phyloP scores from a whole-genome alignment of 2,888 invertebrate genomes.

The Cyaniris semiargus region DNA sequence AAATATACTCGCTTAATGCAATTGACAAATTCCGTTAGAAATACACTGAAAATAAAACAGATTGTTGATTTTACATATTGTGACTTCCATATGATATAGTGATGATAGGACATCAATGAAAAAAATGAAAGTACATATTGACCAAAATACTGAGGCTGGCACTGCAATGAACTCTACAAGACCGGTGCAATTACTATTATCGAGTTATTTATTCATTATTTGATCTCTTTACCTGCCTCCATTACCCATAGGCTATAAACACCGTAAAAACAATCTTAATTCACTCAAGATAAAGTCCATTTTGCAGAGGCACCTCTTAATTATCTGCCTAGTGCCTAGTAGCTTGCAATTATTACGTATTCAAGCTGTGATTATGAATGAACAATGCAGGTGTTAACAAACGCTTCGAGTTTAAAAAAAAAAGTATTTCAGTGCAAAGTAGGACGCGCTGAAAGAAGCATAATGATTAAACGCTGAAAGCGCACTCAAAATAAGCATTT shows the following conservation, averaged over 20 bases:
- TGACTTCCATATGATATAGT: not conserved
- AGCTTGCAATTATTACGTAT: constrained; percentile 22
- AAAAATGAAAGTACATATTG: not conserved
- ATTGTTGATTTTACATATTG: not conserved
- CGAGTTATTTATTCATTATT: constrained; percentile 27
- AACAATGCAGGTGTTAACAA: constrained; percentile 27
- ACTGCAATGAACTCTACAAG: constrained; percentile 17
- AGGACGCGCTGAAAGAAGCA: constrained; percentile 21
- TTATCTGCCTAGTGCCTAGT: not conserved
- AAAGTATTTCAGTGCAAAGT: constrained; percentile 12
- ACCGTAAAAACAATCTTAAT: not conserved
- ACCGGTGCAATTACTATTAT: not conserved
- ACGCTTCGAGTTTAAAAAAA: not conserved
- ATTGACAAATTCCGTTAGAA: not conserved
- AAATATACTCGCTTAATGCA: too few species aligned
- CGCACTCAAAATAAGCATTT: not conserved
- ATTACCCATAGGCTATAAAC: not conserved
- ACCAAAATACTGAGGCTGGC: not conserved
- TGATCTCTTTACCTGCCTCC: constrained; percentile 8
- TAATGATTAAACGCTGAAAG: constrained; percentile 24
- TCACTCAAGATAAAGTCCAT: not conserved
- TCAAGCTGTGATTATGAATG: constrained; percentile 26
- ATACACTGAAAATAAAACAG: not conserved
- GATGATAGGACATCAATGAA: not conserved
- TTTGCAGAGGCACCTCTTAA: not conserved